These are phyloP conservation scores for Narcine bancroftii DNA, from an alignment of 2,113 vertebrate species.

Conservation along the genomic window DNA sequence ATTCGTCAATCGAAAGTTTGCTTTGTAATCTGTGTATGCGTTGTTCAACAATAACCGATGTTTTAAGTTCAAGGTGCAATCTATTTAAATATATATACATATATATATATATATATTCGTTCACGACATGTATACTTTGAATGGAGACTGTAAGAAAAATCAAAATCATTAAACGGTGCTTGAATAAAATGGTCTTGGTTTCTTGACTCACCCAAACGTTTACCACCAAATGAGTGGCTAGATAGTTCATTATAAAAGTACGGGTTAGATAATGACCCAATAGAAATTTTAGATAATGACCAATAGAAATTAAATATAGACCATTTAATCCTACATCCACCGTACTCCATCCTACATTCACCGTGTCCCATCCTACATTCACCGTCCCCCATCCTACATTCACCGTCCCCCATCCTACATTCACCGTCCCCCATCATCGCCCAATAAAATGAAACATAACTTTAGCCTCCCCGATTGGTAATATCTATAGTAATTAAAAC, in stretches of 20 bases:
- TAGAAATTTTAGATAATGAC: neutral
- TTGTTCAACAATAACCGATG: conserved; percentile 31
- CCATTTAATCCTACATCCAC: too few relatives aligned
- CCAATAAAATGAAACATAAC: neutral
- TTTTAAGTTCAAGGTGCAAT: conserved; percentile 35
- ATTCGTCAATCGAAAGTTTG: conserved; percentile 36
- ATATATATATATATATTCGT: conserved; percentile 31
- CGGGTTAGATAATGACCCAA: neutral
- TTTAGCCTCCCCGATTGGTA: neutral
- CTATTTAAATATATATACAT: too few relatives aligned
- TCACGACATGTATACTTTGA: conserved; percentile 27
- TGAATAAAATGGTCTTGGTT: neutral
- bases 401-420: too few relatives aligned
- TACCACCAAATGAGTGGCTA: conserved; percentile 1
- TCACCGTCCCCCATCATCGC: neutral
- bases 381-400: too few relatives aligned
- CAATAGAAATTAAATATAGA: neutral
- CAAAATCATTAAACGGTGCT: conserved; percentile 32
- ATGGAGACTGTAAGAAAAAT: conserved; percentile 27
- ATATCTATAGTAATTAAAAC: neutral
- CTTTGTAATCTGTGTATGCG: conserved; percentile 35
- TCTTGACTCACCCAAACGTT: neutral
- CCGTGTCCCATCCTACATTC: too few relatives aligned
- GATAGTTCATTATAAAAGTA: neutral
- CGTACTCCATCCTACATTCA: too few relatives aligned